Evolutionary conservation across 2,888 invertebrate genomes (phyloP), one percentile per base, ranked within the genome.

Genomic region (Itoplectis maculator): DNA sequence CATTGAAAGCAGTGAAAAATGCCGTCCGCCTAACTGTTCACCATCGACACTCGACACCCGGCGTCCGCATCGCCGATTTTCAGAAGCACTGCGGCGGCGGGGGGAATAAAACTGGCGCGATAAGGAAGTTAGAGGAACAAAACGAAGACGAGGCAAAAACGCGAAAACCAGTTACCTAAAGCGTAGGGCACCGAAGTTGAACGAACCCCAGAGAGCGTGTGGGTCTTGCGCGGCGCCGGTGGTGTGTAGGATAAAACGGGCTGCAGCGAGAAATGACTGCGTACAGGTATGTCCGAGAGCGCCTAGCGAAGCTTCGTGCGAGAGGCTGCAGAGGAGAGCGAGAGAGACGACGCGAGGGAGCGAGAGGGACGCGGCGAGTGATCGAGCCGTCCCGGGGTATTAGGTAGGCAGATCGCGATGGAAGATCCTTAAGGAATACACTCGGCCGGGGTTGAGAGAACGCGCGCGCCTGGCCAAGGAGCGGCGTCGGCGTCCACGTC

Each of bases 191-290:
- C n/a, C n/a, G n/a, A 45, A 45, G 82, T 79, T 82, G 51, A 82
- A 82, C 75, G 82, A 82, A 82, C 82, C 68, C 61, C 18, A 15
- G 70, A n/a, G n/a, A n/a, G n/a, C n/a, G n/a, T 45, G 42, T 68
- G 75, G 82, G 72, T 61, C 72, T 79, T 61, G 79, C 72, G 70
- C 45, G 72, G 72, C 68, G 72, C 75, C 45, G 72, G 72, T 72
- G 72, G 72, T 59, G 75, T 75, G 35, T n/a, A n/a, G 65, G 79
- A 79, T 75, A 72, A 69, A 79, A 72, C 75, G 51, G 59, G 72
- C 66, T 75, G 20, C 63, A 63, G 0, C 74, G 51, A 72, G 79
- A 79, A 75, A 68, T 45, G 42, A 54, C 78, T 23, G 23, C 61
- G 13, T 42, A 56, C 23, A 56, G 70, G 54, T 59, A 59, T 59